Evolutionary conservation across 1,140 invertebrate genomes (phyloP).

Genomic region (Pygmarrhopalites habei): DNA sequence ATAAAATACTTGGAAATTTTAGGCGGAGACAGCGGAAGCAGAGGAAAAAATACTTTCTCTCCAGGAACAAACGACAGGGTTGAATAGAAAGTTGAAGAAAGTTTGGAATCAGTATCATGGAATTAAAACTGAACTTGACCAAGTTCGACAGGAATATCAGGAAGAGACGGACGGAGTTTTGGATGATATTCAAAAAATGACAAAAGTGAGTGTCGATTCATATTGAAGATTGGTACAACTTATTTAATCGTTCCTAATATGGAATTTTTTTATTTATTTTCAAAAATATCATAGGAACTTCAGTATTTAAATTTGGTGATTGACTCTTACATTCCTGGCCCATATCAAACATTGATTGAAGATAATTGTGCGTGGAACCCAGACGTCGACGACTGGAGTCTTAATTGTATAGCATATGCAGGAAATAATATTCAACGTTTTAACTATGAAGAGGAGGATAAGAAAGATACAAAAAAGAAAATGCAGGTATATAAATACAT

Average conservation of each 20-base stretch:
- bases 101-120: constrained; percentile 72
- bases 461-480: not conserved
- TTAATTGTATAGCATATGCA: constrained; percentile 95
- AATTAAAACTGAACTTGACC: constrained; percentile 76
- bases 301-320: constrained; percentile 75
- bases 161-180: constrained; percentile 91
- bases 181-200: constrained; percentile 82
- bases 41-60: constrained; percentile 92
- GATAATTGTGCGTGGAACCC: constrained; percentile 49
- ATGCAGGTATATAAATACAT: no score
- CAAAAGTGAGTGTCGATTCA: no score
- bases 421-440: constrained; percentile 87
- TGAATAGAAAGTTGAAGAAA: constrained; percentile 88
- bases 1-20: constrained; percentile 14
- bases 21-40: constrained; percentile 86
- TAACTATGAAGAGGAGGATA: constrained; percentile 11
- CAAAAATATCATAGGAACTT: no score
- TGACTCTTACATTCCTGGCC: constrained; percentile 82
- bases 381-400: constrained; percentile 96
- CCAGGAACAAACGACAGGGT: constrained; percentile 85
- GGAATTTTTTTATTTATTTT: no score
- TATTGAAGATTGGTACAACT: no score
- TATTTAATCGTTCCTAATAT: no score
- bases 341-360: constrained; percentile 59
- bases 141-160: constrained; percentile 89